Conservation (phyloP, 2,113 vertebrate genomes). For the Periophthalmodon schlosseri region DNA sequence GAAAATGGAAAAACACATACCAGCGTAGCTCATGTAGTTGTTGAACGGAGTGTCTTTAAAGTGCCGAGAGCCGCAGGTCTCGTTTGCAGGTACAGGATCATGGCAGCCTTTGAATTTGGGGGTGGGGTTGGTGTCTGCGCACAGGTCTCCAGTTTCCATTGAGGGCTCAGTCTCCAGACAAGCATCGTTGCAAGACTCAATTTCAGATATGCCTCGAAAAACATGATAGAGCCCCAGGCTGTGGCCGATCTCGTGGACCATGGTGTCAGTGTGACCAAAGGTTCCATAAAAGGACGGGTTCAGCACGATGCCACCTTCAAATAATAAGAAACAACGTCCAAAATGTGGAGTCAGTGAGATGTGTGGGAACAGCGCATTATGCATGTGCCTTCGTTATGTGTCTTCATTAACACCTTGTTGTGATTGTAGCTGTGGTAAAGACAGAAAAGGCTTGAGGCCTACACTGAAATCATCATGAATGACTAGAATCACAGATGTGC, state of each 20-base stretch:
- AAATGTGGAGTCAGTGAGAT: conserved; percentile 21
- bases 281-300: conserved; percentile 96
- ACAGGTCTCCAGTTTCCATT: conserved; percentile 94
- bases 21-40: conserved; percentile 99
- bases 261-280: conserved; percentile 94
- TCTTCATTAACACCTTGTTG: conserved; percentile 56
- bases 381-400: conserved; percentile 39
- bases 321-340: conserved; percentile 16
- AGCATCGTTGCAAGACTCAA: conserved; percentile 93
- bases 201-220: conserved; percentile 95
- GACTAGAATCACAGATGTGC: conserved; percentile 23
- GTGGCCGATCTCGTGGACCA: conserved; percentile 98
- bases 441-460: conserved; percentile 33
- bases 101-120: conserved; percentile 93
- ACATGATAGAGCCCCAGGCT: conserved; percentile 96
- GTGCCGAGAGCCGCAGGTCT: conserved; percentile 88
- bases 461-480: conserved; percentile 35
- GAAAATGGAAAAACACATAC: conserved; percentile 65
- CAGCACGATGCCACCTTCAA: conserved; percentile 92
- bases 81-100: conserved; percentile 90
- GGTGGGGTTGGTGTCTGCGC: conserved; percentile 93
- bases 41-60: conserved; percentile 93
- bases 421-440: conserved; percentile 41
- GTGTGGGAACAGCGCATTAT: conserved; percentile 9
- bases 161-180: conserved; percentile 97